Evolutionary conservation across 2,113 vertebrate species (phyloP), one percentile per base, ranked within the genome.

Genomic region (Aegotheles bennettii): DNA sequence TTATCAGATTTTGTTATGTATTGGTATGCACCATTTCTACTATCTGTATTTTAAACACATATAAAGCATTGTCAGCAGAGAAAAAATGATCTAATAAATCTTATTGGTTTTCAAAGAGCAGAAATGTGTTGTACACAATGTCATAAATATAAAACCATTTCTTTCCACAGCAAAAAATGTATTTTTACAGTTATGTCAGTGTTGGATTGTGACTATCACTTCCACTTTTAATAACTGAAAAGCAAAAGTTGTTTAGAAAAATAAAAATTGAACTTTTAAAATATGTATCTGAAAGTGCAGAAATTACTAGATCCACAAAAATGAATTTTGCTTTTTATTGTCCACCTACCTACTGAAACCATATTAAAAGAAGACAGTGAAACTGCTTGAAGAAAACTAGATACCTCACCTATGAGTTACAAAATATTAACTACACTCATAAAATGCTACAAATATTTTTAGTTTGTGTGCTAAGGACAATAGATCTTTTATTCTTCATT

Each of bases 81-180:
- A 19, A 92, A 95, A 93, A 94, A 94, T 47, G 35, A 88, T 87
- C 63, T 90, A 90, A 87, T 87, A 97, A 84, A 95, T 95, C 35
- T 93, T 77, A 87, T 7, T 91, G 82, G 63, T 93, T 95, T 94
- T 54, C 80, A 91, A 92, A 88, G 59, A 92, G 64, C 21, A 91
- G 77, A 96, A 84, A 65, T 61, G 33, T 93, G 63, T 87, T 24
- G 1, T 65, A 61, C 25, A 89, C 6, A 6, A 33, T 90, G 17
- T 60, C 51, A 81, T 91, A 89, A 94, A 93, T 84, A 92, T 60
- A 70, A 96, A 68, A 2, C 11, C 36, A 74, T 90, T 92, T 87
- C 9, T 93, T 95, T 95, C 59, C 31, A 28, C 16, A 53, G n/a
- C 10, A 51, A 83, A 89, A 90, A 96, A 73, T 42, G 2, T 18